Percentiles rank a stretch among this genome's conserved stretches.
Evolutionary conservation across 2,797 vertebrate species (phyloP).

Genomic region (Cephalopachus bancanus): DNA sequence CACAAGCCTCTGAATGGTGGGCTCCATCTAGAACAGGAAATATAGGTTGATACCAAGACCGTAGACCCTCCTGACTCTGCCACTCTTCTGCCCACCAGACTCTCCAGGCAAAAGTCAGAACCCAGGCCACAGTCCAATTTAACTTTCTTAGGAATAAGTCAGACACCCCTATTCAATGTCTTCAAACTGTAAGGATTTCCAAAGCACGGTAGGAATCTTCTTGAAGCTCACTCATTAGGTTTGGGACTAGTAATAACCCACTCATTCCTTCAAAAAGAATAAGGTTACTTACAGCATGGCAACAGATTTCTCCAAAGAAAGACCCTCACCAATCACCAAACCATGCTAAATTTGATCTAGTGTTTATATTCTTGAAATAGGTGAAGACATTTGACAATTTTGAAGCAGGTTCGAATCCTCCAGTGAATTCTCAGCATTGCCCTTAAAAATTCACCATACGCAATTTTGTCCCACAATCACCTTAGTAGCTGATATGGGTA

Average conservation of each 20-base stretch:
- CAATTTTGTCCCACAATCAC: neutral
- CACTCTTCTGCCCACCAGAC: neutral
- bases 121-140: neutral
- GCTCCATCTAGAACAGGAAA: neutral
- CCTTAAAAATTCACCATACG: neutral
- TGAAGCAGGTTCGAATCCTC: neutral
- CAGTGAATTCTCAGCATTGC: neutral
- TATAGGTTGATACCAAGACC: neutral
- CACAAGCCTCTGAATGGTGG: too few relatives aligned
- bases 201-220: too few relatives aligned
- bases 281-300: neutral
- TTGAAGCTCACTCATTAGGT: neutral
- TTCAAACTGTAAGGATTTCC: neutral
- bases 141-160: neutral
- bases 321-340: too few relatives aligned
- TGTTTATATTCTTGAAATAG: neutral
- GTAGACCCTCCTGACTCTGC: too few relatives aligned
- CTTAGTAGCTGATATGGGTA: neutral
- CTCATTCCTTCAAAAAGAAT: neutral
- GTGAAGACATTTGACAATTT: too few relatives aligned
- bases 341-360: neutral
- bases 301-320: neutral
- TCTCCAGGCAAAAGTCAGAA: neutral
- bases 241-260: fast-evolving
- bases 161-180: neutral